Evolutionary conservation across 2,888 invertebrate species (phyloP).

Genomic region (Lasius platythorax): DNA sequence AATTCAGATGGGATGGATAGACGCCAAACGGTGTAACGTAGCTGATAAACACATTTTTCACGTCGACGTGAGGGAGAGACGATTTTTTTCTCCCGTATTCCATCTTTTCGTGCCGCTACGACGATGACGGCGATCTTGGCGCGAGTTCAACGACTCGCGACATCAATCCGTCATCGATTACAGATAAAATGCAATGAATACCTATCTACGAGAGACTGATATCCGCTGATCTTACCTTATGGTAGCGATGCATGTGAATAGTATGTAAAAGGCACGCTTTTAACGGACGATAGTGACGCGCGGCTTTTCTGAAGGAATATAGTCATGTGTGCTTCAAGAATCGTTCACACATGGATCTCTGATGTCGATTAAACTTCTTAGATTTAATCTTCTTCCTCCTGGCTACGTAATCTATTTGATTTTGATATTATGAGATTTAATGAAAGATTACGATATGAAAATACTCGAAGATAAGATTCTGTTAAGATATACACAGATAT

Average conservation of each 20-base stretch:
- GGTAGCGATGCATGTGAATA: constrained; percentile 7
- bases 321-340: neutral
- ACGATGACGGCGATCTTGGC: constrained; percentile 17
- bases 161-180: constrained; percentile 27
- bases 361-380: neutral
- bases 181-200: constrained; percentile 40
- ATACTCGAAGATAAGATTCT: neutral
- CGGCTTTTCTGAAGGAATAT: neutral
- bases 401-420: neutral
- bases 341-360: neutral
- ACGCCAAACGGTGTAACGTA: constrained; percentile 39
- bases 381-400: neutral
- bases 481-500: neutral
- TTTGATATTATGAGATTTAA: neutral
- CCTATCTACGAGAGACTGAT: constrained; percentile 6
- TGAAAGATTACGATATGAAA: neutral
- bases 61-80: neutral
- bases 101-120: neutral
- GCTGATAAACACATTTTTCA: constrained; percentile 48
- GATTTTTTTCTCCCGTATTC: constrained; percentile 2
- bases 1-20: constrained; percentile 24
- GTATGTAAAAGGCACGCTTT: constrained; percentile 19
- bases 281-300: neutral
- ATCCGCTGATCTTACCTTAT: neutral
- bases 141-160: constrained; percentile 35